Evolutionary conservation across 2,113 vertebrate genomes (phyloP).

Genomic region (Pedetes capensis): DNA sequence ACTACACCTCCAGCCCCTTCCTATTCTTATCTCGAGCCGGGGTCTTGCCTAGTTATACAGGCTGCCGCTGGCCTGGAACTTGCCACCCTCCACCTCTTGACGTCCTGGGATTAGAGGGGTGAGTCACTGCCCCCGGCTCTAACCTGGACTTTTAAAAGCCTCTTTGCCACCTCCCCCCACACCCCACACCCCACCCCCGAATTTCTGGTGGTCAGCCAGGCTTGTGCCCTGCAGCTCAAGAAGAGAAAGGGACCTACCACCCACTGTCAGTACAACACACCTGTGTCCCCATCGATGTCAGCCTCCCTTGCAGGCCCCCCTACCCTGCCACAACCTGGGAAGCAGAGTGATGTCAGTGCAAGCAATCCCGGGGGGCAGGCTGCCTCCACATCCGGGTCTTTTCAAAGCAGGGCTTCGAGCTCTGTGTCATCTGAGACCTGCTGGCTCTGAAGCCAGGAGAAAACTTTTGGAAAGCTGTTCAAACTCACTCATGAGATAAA

Average conservation of each 20-base stretch:
- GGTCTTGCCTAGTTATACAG: too few relatives aligned
- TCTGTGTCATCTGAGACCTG: not conserved
- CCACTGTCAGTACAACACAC: not conserved
- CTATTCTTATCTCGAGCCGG: too few relatives aligned
- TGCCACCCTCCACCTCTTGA: too few relatives aligned
- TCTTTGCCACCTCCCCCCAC: too few relatives aligned
- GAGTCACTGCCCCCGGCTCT: too few relatives aligned
- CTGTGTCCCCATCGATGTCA: not conserved
- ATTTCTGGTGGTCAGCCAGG: not conserved
- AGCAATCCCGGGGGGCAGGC: not conserved
- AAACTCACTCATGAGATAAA: too few relatives aligned
- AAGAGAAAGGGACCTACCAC: not conserved
- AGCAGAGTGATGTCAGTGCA: accelerated
- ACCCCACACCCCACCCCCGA: too few relatives aligned
- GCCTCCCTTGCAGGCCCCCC: not conserved
- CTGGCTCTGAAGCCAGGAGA: not conserved
- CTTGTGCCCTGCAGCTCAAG: not conserved
- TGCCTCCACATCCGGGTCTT: not conserved
- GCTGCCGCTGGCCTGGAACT: too few relatives aligned
- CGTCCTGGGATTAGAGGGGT: too few relatives aligned
- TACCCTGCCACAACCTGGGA: not conserved
- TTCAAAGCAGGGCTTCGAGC: not conserved
- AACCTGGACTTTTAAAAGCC: too few relatives aligned
- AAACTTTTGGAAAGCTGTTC: not conserved
- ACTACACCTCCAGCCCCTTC: too few relatives aligned